These are phyloP conservation scores for Coregonus sp. DNA, from an alignment of 2,797 vertebrate genomes.

Conservation along the genomic window DNA sequence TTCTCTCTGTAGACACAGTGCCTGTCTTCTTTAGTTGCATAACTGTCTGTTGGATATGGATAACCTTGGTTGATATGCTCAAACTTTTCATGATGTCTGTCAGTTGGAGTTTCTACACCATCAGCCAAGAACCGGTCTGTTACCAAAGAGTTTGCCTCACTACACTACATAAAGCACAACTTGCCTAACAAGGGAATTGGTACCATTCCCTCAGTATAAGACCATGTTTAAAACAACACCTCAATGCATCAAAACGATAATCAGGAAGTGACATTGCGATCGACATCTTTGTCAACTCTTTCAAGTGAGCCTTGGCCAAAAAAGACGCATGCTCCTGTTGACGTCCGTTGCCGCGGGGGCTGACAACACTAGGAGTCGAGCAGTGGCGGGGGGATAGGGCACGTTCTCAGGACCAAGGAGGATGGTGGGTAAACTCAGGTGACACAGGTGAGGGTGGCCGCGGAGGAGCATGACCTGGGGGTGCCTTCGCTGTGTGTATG, in stretches of 20 bases:
- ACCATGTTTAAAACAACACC: not conserved
- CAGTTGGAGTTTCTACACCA: too few species aligned
- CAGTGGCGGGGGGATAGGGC: not conserved
- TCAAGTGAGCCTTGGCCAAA: not conserved
- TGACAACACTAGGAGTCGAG: not conserved
- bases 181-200: not conserved
- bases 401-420: not conserved
- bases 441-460: not conserved
- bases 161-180: not conserved
- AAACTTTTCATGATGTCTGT: not conserved
- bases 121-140: not conserved
- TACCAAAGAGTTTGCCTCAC: not conserved
- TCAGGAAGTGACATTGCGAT: not conserved
- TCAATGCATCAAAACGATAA: not conserved
- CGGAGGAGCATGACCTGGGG: not conserved
- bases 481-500: not conserved
- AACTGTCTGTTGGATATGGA: not conserved
- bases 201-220: not conserved
- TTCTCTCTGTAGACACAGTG: too few species aligned
- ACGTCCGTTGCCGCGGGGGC: not conserved
- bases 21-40: not conserved
- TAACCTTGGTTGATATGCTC: not conserved
- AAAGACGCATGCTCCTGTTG: not conserved
- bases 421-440: not conserved
- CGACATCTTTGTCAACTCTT: not conserved